These are phyloP conservation scores for Nesoenas mayeri DNA, from an alignment of 2,113 vertebrate species.

Conservation along the genomic window DNA sequence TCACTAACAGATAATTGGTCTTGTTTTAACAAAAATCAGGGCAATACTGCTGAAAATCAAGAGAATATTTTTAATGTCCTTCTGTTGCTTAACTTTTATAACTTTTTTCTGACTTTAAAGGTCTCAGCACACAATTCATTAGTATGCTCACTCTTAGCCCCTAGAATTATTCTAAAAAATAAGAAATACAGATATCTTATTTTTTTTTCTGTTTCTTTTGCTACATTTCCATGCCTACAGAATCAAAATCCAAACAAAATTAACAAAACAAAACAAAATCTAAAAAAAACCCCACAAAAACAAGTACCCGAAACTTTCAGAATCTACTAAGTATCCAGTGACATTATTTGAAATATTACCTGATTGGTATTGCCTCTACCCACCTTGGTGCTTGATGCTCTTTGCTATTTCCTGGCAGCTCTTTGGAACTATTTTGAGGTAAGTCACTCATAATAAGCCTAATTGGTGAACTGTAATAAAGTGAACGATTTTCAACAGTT, in stretches of 20 bases:
- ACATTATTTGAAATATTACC: neutral
- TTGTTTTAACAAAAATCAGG: too few species aligned
- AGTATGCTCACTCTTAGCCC: neutral
- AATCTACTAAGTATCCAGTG: neutral
- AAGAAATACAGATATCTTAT: neutral
- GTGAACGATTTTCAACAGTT: neutral
- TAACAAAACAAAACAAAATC: too few species aligned
- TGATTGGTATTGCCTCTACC: neutral
- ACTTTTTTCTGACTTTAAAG: neutral
- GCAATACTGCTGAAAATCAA: neutral
- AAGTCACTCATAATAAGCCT: conserved; percentile 7
- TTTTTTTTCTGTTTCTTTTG: neutral
- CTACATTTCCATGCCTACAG: neutral
- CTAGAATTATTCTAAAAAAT: neutral
- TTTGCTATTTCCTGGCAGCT: neutral
- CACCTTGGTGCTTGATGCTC: neutral
- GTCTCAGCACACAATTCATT: neutral
- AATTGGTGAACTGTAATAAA: conserved; percentile 14
- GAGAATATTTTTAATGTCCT: neutral
- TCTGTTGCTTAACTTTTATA: neutral
- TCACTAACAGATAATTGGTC: too few species aligned
- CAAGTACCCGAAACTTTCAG: neutral
- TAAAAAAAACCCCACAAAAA: neutral
- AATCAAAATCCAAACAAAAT: neutral
- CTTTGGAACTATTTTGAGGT: neutral